Conservation (phyloP, 2,113 vertebrate species). For the Syngnathoides biaculeatus region DNA sequence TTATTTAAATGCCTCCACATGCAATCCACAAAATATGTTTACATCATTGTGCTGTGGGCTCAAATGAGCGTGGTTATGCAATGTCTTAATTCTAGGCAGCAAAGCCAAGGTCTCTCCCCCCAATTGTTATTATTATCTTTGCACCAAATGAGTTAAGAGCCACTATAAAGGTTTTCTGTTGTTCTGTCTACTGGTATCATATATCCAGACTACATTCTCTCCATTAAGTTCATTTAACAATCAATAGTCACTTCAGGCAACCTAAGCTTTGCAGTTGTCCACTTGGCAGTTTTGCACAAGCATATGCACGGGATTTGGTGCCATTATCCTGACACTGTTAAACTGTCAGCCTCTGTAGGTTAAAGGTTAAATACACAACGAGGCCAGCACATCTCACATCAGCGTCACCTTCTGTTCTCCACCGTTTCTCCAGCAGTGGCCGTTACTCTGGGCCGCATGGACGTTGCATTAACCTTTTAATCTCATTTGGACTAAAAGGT, state of each 20-base stretch:
- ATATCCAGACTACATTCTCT: neutral
- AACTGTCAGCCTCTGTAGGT: slow-evolving; percentile 45
- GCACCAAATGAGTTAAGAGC: too few relatives aligned
- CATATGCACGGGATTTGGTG: slow-evolving; percentile 56
- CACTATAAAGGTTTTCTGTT: neutral
- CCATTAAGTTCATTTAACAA: slow-evolving; percentile 41
- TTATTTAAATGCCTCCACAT: too few relatives aligned
- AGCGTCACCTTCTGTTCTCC: slow-evolving; percentile 13
- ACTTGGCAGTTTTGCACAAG: slow-evolving; percentile 30
- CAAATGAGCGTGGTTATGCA: too few relatives aligned
- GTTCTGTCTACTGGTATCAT: neutral
- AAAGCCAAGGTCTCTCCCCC: too few relatives aligned
- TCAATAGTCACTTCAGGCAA: slow-evolving; percentile 27
- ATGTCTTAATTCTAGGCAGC: too few relatives aligned
- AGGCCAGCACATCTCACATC: slow-evolving; percentile 24
- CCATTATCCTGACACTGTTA: slow-evolving; percentile 57
- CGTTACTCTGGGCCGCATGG: neutral
- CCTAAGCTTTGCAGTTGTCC: slow-evolving; percentile 36
- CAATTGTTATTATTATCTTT: too few relatives aligned
- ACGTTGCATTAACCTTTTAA: slow-evolving; percentile 46
- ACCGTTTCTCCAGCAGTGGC: slow-evolving; percentile 4
- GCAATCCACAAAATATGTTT: too few relatives aligned
- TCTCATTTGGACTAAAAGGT: slow-evolving; percentile 51
- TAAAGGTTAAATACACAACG: slow-evolving; percentile 44
- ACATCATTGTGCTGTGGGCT: too few relatives aligned